These are phyloP conservation scores for Saturnia pavonia DNA, from an alignment of 2,888 invertebrate species.

Conservation along the genomic window DNA sequence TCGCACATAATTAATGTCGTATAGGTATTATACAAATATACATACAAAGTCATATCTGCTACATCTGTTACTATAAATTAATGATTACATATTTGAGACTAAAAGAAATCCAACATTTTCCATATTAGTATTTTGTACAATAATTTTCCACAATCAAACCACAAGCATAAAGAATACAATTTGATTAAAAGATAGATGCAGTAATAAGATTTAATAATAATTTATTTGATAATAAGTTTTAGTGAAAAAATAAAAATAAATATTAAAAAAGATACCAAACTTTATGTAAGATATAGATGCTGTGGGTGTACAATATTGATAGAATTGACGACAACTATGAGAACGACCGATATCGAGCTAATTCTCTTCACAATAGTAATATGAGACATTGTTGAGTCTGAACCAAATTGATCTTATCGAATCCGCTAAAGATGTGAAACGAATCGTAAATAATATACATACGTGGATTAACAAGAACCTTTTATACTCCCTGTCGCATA, in stretches of 20 bases:
- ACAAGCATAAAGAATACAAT: no score
- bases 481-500: constrained; percentile 50
- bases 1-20: no score
- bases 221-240: no score
- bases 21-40: no score
- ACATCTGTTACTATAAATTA: not conserved
- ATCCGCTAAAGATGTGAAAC: constrained; percentile 68
- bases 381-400: constrained; percentile 71
- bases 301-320: not conserved
- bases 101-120: not conserved
- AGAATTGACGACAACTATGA: constrained; percentile 10
- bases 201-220: not conserved
- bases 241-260: no score
- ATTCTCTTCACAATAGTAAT: constrained; percentile 65
- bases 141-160: not conserved
- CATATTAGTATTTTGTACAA: not conserved
- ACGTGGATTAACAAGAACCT: constrained; percentile 71
- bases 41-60: not conserved
- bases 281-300: not conserved
- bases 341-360: constrained; percentile 34
- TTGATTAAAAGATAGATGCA: not conserved
- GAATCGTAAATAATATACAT: constrained; percentile 75
- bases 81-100: not conserved
- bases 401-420: constrained; percentile 72
- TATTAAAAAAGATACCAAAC: not conserved